Evolutionary conservation across 2,888 invertebrate species (phyloP).

Genomic region (Diachrysia chrysitis): DNA sequence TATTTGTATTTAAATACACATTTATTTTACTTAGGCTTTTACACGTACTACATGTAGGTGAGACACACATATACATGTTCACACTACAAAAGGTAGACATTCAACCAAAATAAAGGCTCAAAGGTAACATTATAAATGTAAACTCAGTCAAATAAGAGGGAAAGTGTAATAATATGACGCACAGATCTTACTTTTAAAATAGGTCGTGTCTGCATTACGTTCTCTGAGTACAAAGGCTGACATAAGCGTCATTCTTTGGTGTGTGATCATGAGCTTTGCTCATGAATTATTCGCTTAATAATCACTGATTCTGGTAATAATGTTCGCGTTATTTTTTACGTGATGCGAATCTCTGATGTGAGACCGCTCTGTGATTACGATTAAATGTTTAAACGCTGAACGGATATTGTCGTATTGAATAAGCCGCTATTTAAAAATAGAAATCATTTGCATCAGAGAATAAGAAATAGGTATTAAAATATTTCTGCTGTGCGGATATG

Average conservation of each 20-base stretch:
- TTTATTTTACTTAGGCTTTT: too few relatives aligned
- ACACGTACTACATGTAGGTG: too few relatives aligned
- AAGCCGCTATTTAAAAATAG: neutral
- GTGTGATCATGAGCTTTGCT: slow-evolving; percentile 45
- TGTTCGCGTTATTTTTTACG: slow-evolving; percentile 51
- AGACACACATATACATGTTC: too few relatives aligned
- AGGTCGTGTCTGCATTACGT: slow-evolving; percentile 46
- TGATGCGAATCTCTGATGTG: slow-evolving; percentile 49
- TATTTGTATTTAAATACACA: too few relatives aligned
- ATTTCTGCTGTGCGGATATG: too few relatives aligned
- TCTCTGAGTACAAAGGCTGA: slow-evolving; percentile 34
- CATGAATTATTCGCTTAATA: slow-evolving; percentile 59
- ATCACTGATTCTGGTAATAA: slow-evolving; percentile 51
- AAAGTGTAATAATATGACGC: slow-evolving; percentile 38
- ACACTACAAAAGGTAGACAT: too few relatives aligned
- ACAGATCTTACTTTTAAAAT: slow-evolving; percentile 51
- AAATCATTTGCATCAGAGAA: neutral
- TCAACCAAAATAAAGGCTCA: too few relatives aligned
- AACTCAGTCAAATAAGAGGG: slow-evolving; percentile 30
- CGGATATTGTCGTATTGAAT: slow-evolving; percentile 23
- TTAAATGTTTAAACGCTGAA: slow-evolving; percentile 23
- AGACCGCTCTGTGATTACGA: slow-evolving; percentile 31
- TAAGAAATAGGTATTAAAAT: too few relatives aligned
- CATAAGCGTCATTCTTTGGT: slow-evolving; percentile 53
- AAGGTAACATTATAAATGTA: neutral